Evolutionary conservation across 2,113 vertebrate genomes (phyloP).

Genomic region (Mormyrus lacerda): DNA sequence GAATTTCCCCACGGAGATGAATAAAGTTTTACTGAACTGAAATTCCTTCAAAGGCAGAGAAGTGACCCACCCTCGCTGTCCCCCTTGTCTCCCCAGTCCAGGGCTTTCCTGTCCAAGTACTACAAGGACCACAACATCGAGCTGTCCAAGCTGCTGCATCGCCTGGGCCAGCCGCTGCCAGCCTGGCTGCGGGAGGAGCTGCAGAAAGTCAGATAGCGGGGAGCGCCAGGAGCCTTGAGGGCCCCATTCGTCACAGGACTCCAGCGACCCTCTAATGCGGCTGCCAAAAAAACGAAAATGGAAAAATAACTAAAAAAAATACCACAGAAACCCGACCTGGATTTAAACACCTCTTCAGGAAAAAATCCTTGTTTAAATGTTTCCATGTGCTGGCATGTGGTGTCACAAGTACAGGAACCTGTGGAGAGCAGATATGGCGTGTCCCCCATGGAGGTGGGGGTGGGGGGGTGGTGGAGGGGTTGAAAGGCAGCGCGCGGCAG

Average conservation of each 20-base stretch:
- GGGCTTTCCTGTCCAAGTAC: constrained; percentile 84
- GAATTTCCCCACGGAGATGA: neutral
- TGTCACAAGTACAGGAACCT: constrained; percentile 13
- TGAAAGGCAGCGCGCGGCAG: neutral
- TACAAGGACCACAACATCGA: constrained; percentile 94
- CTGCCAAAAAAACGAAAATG: constrained; percentile 14
- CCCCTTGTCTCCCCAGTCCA: constrained; percentile 63
- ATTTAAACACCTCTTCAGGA: constrained; percentile 45
- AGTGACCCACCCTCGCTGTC: neutral
- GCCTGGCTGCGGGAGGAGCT: constrained; percentile 94
- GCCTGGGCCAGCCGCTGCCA: constrained; percentile 84
- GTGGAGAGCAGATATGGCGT: constrained; percentile 3
- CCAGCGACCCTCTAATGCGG: neutral
- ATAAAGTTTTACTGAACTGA: neutral
- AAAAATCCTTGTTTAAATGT: constrained; percentile 33
- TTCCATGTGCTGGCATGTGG: constrained; percentile 66
- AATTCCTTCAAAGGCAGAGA: neutral
- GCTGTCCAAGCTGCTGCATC: constrained; percentile 88
- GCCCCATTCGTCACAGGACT: constrained; percentile 11
- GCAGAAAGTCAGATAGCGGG: constrained; percentile 84
- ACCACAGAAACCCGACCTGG: constrained; percentile 27
- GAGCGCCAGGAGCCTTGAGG: constrained; percentile 22
- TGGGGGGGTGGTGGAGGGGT: too few relatives aligned
- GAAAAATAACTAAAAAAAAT: neutral
- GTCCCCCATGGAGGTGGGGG: neutral